These are phyloP conservation scores for Aeoliscus strigatus DNA, from an alignment of 2,797 vertebrate species.

Conservation along the genomic window DNA sequence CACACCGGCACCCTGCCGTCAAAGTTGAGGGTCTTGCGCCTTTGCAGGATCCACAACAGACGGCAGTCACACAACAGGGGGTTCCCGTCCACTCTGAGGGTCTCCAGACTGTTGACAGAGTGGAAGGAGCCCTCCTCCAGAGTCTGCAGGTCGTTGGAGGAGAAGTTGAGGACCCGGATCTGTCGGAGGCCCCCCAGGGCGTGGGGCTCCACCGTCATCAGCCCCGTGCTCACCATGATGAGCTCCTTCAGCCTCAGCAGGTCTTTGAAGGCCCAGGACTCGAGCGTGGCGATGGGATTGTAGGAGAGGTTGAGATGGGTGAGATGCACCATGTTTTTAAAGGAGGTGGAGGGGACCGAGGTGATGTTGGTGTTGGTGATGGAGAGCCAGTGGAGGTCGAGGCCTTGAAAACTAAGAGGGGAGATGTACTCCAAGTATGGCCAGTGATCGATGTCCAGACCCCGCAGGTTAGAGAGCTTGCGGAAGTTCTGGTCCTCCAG, in stretches of 20 bases:
- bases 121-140: constrained; percentile 94
- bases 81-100: constrained; percentile 91
- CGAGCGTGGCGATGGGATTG: constrained; percentile 88
- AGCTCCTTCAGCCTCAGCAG: constrained; percentile 92
- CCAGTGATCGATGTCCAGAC: constrained; percentile 92
- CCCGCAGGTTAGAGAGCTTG: constrained; percentile 81
- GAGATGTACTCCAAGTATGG: constrained; percentile 87
- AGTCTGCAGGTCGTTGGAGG: constrained; percentile 88
- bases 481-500: constrained; percentile 94
- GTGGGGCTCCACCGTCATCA: constrained; percentile 84
- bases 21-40: constrained; percentile 92
- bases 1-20: constrained; percentile 91
- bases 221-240: constrained; percentile 86
- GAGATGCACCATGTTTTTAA: constrained; percentile 88
- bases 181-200: constrained; percentile 89
- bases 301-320: constrained; percentile 91
- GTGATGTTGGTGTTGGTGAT: constrained; percentile 96
- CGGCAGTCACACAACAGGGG: constrained; percentile 96
- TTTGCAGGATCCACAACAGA: constrained; percentile 95
- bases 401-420: constrained; percentile 85
- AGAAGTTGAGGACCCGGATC: constrained; percentile 92
- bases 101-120: constrained; percentile 94
- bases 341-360: constrained; percentile 84
- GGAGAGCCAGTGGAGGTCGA: constrained; percentile 90
- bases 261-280: constrained; percentile 88